Conservation (phyloP, 1,140 invertebrate species). For the Euura lappo region DNA sequence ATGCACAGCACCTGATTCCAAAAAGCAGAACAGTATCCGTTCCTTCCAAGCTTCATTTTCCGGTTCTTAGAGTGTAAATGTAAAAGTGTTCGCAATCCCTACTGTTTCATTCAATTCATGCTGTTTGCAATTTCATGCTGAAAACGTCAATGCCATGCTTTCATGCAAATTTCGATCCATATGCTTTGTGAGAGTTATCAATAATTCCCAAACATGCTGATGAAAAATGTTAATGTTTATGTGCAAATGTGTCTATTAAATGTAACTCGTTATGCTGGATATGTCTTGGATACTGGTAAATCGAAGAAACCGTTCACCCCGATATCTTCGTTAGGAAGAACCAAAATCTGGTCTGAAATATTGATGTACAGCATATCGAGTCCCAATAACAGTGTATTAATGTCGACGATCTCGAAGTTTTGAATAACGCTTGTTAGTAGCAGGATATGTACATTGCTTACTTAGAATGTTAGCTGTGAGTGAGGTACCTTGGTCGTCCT, state of each 20-base stretch:
- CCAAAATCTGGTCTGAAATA: no score
- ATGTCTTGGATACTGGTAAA: neutral
- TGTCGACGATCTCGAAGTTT: neutral
- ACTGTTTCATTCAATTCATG: neutral
- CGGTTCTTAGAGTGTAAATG: neutral
- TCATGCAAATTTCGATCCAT: neutral
- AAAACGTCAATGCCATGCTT: neutral
- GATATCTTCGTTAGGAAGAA: no score
- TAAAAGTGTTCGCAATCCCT: neutral
- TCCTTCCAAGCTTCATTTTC: neutral
- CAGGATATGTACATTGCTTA: constrained; percentile 59
- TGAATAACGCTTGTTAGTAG: constrained; percentile 26
- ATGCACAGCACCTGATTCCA: neutral
- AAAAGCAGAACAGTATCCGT: neutral
- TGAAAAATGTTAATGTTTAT: constrained; percentile 6
- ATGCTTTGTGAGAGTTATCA: neutral
- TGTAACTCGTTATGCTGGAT: constrained; percentile 1
- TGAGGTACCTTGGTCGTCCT: constrained; percentile 61
- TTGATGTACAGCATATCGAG: no score
- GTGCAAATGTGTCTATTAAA: neutral
- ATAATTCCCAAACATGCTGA: neutral
- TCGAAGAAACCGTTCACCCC: no score
- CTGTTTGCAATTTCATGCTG: neutral
- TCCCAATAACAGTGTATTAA: no score
- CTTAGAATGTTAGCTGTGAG: constrained; percentile 59